Base-by-base conservation (phyloP, 2,888 invertebrate species). In the Chrysolina oricalcia region DNA sequence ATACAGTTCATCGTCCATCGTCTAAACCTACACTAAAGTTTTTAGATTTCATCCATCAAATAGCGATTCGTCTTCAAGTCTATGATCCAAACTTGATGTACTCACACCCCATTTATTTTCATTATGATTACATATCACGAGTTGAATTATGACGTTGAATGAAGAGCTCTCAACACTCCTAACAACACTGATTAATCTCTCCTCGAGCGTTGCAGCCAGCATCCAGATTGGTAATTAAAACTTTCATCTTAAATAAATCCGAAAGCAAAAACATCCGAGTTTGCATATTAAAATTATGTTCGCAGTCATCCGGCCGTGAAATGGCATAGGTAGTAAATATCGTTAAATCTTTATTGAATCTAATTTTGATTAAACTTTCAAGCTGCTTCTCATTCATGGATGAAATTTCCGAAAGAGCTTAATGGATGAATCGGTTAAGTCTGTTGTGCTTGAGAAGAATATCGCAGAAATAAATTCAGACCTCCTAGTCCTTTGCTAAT, bases 281-380 rank as follows among this genome's bases (percentile, higher is more conserved):
- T 64, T 41, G 41, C 41, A 64, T 68, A 73, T 68, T 59, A 43
- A 62, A 48, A 72, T 73, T 73, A 73, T 73, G 63, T 73, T 73
- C 68, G 40, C 17, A 67, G 62, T 40, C 68, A 73, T 67, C 63
- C 63, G 48, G 40, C 41, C 43, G 59, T 46, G 59, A 63, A 73
- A 48, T 63, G 46, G 73, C 67, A 68, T 68, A 63, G 62, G 67
- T 43, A 73, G 73, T 66, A 63, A 68, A 73, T 73, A 63, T 63
- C 68, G 48, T 73, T 68, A 68, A 73, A 68, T 50, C 43, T 68
- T 63, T 63, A 73, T 73, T 73, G 62, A 62, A 73, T 68, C 59
- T 50, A 13, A 63, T 68, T 73, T 73, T 63, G 73, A 73, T 68
- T 50, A 63, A 35, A 67, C 67, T 73, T 40, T 62, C 40, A 68